phyloP scores from a whole-genome alignment of 2,113 vertebrate species.

The Nothocercus julius region DNA sequence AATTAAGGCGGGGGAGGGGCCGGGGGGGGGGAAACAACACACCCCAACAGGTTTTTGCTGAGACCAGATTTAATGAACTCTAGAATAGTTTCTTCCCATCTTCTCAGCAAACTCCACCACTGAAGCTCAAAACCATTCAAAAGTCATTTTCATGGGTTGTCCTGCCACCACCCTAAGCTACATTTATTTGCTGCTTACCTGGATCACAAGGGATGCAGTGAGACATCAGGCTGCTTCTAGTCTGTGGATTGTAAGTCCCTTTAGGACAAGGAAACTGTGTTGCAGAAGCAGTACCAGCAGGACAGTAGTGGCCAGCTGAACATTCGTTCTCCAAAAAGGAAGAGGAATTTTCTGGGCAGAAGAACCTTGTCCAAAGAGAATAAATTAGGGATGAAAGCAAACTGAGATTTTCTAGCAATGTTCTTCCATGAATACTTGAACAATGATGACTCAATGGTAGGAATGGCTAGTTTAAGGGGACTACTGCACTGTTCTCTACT shows the following conservation, averaged over 20 bases:
- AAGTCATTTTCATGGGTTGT: fast-evolving
- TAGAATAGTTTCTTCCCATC: background rate
- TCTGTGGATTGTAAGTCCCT: slow-evolving; percentile 83
- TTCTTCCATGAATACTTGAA: background rate
- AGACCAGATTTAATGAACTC: background rate
- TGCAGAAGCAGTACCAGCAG: slow-evolving; percentile 76
- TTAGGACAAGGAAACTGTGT: slow-evolving; percentile 87
- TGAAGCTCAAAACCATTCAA: background rate
- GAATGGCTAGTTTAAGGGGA: background rate
- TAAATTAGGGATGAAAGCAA: background rate
- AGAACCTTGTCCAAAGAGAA: slow-evolving; percentile 78
- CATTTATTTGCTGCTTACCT: slow-evolving; percentile 73
- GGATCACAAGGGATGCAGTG: slow-evolving; percentile 86
- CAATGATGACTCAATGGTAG: background rate
- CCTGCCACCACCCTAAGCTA: background rate
- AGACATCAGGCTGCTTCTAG: slow-evolving; percentile 64
- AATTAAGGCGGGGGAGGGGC: no score
- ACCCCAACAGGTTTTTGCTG: background rate
- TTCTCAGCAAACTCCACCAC: background rate
- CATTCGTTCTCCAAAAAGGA: slow-evolving; percentile 76
- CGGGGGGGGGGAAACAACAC: background rate
- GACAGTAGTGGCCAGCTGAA: slow-evolving; percentile 87
- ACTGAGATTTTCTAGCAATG: background rate
- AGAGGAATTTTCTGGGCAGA: slow-evolving; percentile 82
- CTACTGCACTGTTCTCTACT: background rate